phyloP scores from a whole-genome alignment of 2,797 vertebrate species.

The Enteromius treurensis region DNA sequence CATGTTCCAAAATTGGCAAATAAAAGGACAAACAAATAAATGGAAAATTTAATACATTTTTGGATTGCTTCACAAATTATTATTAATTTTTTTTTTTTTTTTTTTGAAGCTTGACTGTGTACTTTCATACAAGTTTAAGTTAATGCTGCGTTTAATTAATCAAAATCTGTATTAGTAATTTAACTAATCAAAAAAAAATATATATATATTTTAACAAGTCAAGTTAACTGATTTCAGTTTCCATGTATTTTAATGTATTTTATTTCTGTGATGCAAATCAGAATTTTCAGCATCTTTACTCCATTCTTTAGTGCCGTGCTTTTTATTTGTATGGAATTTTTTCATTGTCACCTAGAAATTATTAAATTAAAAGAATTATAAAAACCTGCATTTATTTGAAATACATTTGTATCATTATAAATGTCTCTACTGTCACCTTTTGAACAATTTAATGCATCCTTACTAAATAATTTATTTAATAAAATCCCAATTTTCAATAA shows the following conservation, averaged over 20 bases:
- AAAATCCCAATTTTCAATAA: neutral
- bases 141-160: neutral
- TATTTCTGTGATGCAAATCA: neutral
- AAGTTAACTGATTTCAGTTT: neutral
- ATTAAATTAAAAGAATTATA: neutral
- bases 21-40: neutral
- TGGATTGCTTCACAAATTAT: neutral
- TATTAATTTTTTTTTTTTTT: neutral
- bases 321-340: neutral
- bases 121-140: neutral
- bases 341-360: neutral
- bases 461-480: neutral
- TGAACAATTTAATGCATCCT: neutral
- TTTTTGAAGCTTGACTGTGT: neutral
- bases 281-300: neutral
- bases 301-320: neutral
- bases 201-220: neutral
- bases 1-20: neutral
- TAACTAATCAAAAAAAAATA: neutral
- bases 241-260: neutral
- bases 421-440: neutral
- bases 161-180: neutral
- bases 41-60: neutral
- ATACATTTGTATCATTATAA: neutral
- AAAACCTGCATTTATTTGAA: neutral